These are phyloP conservation scores for Argyrosomus japonicus DNA, from an alignment of 2,113 vertebrate genomes.

Conservation along the genomic window DNA sequence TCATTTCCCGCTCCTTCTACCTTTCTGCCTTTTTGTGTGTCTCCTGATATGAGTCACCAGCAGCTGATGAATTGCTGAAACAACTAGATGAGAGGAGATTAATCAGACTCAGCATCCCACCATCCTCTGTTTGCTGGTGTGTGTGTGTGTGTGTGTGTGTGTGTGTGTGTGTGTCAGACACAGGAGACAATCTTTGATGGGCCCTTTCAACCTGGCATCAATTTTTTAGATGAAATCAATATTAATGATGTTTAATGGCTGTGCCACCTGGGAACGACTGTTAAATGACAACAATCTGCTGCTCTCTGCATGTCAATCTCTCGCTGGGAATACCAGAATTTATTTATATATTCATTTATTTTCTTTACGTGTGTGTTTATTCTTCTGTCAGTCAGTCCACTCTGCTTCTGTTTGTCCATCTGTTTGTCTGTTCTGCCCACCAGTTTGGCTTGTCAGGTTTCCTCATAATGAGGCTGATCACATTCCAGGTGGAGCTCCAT, in stretches of 20 bases:
- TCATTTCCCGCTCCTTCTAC: slow-evolving; percentile 26
- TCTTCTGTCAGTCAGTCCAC: slow-evolving; percentile 3
- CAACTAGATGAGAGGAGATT: slow-evolving; percentile 60
- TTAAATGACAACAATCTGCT: slow-evolving; percentile 54
- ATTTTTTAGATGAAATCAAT: slow-evolving; percentile 72
- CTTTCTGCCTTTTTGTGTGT: slow-evolving; percentile 26
- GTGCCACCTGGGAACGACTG: slow-evolving; percentile 16
- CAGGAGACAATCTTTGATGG: slow-evolving; percentile 37
- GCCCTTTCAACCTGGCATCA: slow-evolving; percentile 59
- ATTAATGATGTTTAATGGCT: slow-evolving; percentile 64
- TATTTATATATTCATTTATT: background rate
- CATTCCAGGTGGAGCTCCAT: slow-evolving; percentile 41
- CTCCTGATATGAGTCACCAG: slow-evolving; percentile 54
- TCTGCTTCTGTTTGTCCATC: slow-evolving; percentile 35
- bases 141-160: slow-evolving; percentile 39
- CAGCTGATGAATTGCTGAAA: slow-evolving; percentile 61
- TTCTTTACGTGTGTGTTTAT: background rate
- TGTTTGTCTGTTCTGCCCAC: slow-evolving; percentile 22
- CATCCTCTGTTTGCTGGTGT: slow-evolving; percentile 31
- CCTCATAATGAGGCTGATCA: slow-evolving; percentile 39
- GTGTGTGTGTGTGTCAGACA: slow-evolving; percentile 18
- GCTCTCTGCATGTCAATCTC: slow-evolving; percentile 35
- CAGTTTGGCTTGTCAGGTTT: slow-evolving; percentile 27
- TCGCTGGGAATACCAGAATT: background rate
- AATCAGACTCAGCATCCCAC: slow-evolving; percentile 57